Evolutionary conservation across 2,888 invertebrate species (phyloP), one percentile per base, ranked within the genome.

Genomic region (Cremastobaeus sp.): DNA sequence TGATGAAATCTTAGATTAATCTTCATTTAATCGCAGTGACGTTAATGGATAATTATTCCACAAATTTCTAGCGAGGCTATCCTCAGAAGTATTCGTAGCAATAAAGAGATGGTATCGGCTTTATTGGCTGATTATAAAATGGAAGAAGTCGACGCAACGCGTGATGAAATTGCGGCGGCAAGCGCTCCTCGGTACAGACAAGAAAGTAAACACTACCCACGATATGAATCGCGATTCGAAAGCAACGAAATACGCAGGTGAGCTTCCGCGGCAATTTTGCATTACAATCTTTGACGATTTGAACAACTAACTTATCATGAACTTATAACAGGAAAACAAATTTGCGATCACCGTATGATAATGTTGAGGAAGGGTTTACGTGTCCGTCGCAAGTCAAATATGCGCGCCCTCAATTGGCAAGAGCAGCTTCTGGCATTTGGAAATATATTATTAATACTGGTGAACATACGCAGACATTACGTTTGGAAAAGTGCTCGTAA

Each of bases 391-490:
- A 92, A 1, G 92, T 95, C 32, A 92, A 93, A 78, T 94, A 94
- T 82, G 95, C 94, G 0, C 89, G 94, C 8, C 95, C 95, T 0
- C 95, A 95, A 84, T 90, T 94, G 69, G 95, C 95, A 0, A 90
- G 94, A 50, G 94, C 94, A 0, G 93, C 94, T 0, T 92, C 92
- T 0, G 95, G 95, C 0, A 91, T 92, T 77, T 95, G 95, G 95
- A 95, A 95, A 83, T 95, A 93, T 83, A 94, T 95, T 77, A 95
- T 95, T 41, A 95, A 95, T 81, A 94, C 95, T 0, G 94, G 93
- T 0, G 94, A 94, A 74, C 94, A 95, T 81, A 94, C 94, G 4
- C 95, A 95, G 88, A 95, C 95, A 0, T 84, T 95, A 48, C 88
- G 95, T 5, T 88, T 95, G 64, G 95, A 95, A 84, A 94, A 95